Percentiles rank a stretch among this genome's conserved stretches.
phyloP scores from a whole-genome alignment of 2,888 invertebrate species.

The Vanessa cardui region DNA sequence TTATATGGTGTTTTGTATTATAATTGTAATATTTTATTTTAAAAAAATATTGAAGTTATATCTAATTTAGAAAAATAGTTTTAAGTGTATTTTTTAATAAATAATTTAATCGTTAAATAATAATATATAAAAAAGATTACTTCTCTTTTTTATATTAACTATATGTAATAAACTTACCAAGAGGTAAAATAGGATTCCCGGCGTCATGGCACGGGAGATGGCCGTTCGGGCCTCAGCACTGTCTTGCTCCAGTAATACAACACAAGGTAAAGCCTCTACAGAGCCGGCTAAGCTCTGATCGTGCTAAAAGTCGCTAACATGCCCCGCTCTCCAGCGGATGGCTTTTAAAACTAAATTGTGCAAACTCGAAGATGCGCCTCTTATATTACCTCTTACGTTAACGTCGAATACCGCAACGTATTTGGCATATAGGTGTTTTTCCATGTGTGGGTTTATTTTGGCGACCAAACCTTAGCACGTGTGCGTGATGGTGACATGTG shows the following conservation, averaged over 20 bases:
- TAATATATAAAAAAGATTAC: not conserved
- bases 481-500: conserved; percentile 55
- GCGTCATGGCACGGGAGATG: conserved; percentile 74
- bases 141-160: not conserved
- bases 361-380: conserved; percentile 81
- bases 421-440: conserved; percentile 70
- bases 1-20: too few relatives aligned
- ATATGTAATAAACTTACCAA: conserved; percentile 61
- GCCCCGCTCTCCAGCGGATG: conserved; percentile 73
- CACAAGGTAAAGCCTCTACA: conserved; percentile 57
- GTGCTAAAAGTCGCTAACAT: conserved; percentile 71
- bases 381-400: conserved; percentile 82
- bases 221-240: conserved; percentile 60
- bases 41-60: too few relatives aligned
- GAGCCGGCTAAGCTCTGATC: conserved; percentile 58
- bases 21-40: too few relatives aligned
- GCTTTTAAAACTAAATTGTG: conserved; percentile 80
- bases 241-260: conserved; percentile 50
- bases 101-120: not conserved
- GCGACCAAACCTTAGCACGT: conserved; percentile 57
- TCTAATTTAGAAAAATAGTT: too few relatives aligned
- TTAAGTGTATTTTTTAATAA: too few relatives aligned
- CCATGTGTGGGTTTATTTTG: conserved; percentile 69
- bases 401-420: conserved; percentile 78
- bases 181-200: conserved; percentile 67